Percentiles rank a stretch among this genome's conserved stretches.
These are phyloP conservation scores for Amyelois transitella DNA, from an alignment of 1,140 invertebrate species.

Conservation along the genomic window DNA sequence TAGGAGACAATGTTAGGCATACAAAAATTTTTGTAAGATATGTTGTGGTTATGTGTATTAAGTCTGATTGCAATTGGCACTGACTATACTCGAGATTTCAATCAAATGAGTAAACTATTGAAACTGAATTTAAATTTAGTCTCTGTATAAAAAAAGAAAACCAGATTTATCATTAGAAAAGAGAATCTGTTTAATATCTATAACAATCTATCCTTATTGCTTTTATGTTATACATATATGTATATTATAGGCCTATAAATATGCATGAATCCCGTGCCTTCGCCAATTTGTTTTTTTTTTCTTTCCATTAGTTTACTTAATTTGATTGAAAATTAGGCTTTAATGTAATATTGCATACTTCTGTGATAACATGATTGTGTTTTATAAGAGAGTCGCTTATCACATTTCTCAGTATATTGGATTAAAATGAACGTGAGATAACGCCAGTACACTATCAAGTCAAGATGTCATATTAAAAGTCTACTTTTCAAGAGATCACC, in stretches of 20 bases:
- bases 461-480: not conserved
- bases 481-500: too few species aligned
- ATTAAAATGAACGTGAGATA: not conserved
- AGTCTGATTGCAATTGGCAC: slow-evolving; percentile 60
- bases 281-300: too few species aligned
- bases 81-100: slow-evolving; percentile 15
- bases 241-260: too few species aligned
- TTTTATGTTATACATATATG: too few species aligned
- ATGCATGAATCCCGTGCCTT: too few species aligned
- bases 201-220: too few species aligned
- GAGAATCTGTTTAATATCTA: too few species aligned
- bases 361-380: not conserved
- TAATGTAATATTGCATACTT: not conserved
- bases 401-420: not conserved
- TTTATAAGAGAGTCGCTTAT: not conserved
- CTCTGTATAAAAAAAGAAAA: too few species aligned
- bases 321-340: not conserved
- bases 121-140: not conserved
- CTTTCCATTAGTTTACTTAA: not conserved
- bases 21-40: slow-evolving; percentile 46
- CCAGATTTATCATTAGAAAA: too few species aligned
- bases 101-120: slow-evolving; percentile 26
- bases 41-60: slow-evolving; percentile 52
- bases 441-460: not conserved
- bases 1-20: slow-evolving; percentile 41